Conservation (phyloP, 2,113 vertebrate species). For the Centrocercus urophasianus region DNA sequence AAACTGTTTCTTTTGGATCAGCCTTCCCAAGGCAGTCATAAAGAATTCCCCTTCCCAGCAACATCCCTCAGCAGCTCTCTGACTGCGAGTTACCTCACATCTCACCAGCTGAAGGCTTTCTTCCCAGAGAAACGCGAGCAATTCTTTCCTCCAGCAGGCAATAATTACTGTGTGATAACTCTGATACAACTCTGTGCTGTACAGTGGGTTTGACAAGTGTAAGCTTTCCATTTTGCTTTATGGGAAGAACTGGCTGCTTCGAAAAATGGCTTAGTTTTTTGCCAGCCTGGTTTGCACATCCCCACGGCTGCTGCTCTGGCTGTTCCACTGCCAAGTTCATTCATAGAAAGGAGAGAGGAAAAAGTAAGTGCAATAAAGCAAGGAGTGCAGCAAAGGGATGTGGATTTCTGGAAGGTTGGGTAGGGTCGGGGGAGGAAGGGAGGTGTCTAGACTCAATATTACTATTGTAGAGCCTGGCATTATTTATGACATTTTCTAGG, state of each 20-base stretch:
- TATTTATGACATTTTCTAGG: constrained; percentile 73
- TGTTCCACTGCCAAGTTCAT: constrained; percentile 59
- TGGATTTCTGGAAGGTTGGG: constrained; percentile 65
- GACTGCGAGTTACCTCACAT: constrained; percentile 57
- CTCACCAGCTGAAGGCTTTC: constrained; percentile 26
- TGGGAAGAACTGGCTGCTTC: neutral
- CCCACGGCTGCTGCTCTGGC: constrained; percentile 44
- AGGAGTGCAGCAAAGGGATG: neutral
- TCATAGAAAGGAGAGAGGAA: constrained; percentile 66
- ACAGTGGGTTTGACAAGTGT: neutral
- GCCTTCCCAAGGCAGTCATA: constrained; percentile 52
- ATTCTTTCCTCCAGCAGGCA: neutral
- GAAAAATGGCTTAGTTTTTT: neutral
- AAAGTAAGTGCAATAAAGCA: constrained; percentile 46
- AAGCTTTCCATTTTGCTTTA: neutral
- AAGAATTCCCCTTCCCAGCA: constrained; percentile 69
- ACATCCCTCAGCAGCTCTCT: constrained; percentile 19
- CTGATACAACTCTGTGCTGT: neutral
- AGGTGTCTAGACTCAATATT: constrained; percentile 74
- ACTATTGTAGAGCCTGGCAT: constrained; percentile 69
- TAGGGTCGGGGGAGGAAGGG: constrained; percentile 59
- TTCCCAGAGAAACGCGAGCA: constrained; percentile 17
- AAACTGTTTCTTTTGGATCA: constrained; percentile 70
- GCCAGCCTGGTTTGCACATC: constrained; percentile 55
- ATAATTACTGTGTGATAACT: neutral